Percentiles rank a stretch among this genome's conserved stretches.
Conservation (phyloP, 1,140 invertebrate genomes). For the Augochlora pura region DNA sequence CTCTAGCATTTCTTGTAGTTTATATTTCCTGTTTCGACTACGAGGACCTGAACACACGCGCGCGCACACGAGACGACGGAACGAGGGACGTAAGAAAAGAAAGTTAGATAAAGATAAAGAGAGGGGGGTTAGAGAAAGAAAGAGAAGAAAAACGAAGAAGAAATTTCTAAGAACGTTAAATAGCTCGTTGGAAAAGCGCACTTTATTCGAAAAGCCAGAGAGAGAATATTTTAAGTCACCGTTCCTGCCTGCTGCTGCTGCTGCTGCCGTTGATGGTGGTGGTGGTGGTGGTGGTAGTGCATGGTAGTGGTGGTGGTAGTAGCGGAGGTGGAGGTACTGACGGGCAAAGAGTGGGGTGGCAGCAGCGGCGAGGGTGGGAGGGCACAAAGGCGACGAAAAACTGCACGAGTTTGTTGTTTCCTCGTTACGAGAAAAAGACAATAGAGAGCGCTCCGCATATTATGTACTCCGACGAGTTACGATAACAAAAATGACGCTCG, state of each 20-base stretch:
- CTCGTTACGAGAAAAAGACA: conserved; percentile 38
- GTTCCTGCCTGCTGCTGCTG: not conserved
- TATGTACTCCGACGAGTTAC: conserved; percentile 34
- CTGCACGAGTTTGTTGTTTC: conserved; percentile 30
- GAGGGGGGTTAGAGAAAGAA: too few relatives aligned
- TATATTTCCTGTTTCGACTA: conserved; percentile 27
- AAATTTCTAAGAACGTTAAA: conserved; percentile 39
- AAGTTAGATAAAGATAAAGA: too few relatives aligned
- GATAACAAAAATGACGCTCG: conserved; percentile 49
- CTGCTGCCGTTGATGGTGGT: too few relatives aligned
- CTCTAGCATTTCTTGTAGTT: conserved; percentile 27
- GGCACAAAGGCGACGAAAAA: conserved; percentile 33
- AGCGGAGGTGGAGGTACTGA: too few relatives aligned
- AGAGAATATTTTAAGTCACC: conserved; percentile 37
- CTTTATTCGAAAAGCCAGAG: conserved; percentile 29
- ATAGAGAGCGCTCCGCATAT: conserved; percentile 32
- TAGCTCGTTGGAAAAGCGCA: conserved; percentile 14
- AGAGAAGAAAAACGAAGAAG: not conserved
- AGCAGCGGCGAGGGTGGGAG: not conserved
- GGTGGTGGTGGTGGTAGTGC: too few relatives aligned
- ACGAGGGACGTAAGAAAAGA: not conserved
- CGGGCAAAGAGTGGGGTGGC: not conserved
- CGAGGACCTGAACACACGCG: not conserved
- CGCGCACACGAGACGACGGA: too few relatives aligned
- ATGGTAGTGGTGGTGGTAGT: too few relatives aligned